phyloP scores from a whole-genome alignment of 1,140 invertebrate genomes.

The Mylabris phalerata region DNA sequence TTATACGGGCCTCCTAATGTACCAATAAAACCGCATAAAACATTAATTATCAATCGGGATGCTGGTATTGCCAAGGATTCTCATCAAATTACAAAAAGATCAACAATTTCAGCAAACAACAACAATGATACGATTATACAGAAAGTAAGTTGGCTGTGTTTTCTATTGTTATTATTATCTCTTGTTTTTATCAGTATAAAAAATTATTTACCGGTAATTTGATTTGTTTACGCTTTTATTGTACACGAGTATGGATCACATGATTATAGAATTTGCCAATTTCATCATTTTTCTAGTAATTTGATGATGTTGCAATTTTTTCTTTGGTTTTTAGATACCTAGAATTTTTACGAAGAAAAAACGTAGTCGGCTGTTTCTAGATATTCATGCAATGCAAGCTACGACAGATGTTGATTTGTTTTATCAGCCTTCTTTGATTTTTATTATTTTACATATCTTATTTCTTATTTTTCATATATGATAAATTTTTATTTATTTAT shows the following conservation, averaged over 20 bases:
- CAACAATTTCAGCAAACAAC: background rate
- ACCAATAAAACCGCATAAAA: background rate
- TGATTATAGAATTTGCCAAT: background rate
- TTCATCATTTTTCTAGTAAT: background rate
- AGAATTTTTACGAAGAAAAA: background rate
- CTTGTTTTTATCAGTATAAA: too few species aligned
- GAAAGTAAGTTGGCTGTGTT: background rate
- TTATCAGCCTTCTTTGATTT: too few species aligned
- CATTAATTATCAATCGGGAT: conserved; percentile 3
- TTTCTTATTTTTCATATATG: too few species aligned
- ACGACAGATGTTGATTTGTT: too few species aligned
- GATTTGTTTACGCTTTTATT: background rate
- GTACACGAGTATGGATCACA: background rate
- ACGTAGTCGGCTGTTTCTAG: background rate
- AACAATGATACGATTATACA: conserved; percentile 3
- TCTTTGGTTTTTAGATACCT: too few species aligned
- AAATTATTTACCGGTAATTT: background rate
- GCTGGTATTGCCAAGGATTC: background rate
- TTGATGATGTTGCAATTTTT: background rate
- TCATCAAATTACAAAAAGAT: conserved; percentile 4
- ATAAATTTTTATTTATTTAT: too few species aligned
- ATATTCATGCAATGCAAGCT: too few species aligned
- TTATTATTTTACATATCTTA: too few species aligned
- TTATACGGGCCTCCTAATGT: conserved; percentile 1
- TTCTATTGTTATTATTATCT: too few species aligned